Evolutionary conservation across 2,113 vertebrate genomes (phyloP).

Genomic region (Panthera leo): DNA sequence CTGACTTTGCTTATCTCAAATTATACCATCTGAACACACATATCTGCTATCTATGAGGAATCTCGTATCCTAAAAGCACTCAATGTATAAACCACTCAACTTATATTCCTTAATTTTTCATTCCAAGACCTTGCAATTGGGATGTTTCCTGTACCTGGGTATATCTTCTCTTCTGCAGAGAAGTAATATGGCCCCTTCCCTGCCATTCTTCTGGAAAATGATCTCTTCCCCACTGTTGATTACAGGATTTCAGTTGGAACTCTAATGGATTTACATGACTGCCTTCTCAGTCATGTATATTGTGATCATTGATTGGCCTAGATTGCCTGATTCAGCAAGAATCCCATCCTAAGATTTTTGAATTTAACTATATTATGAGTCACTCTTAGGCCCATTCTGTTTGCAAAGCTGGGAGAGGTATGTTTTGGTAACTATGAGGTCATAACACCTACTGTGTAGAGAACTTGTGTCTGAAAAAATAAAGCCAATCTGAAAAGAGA

Average conservation of each 20-base stretch:
- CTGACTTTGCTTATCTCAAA: background rate
- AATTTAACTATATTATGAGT: background rate
- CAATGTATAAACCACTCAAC: background rate
- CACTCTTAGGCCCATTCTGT: background rate
- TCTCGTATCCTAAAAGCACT: background rate
- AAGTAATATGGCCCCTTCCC: background rate
- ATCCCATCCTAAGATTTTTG: background rate
- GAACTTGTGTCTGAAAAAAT: background rate
- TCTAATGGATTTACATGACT: background rate
- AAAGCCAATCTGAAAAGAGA: background rate
- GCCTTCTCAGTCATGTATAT: background rate
- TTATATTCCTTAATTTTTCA: background rate
- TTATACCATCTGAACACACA: background rate
- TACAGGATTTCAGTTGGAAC: background rate
- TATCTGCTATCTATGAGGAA: background rate
- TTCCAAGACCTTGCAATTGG: rapidly evolving
- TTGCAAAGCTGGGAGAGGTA: background rate
- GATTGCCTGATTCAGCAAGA: background rate
- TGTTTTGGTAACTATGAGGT: background rate
- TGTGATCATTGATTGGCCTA: background rate
- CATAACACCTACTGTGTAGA: background rate
- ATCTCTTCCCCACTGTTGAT: background rate
- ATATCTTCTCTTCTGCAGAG: no score
- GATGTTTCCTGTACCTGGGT: background rate
- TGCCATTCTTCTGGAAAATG: background rate